phyloP scores from a whole-genome alignment of 2,797 vertebrate species.

The Semotilus atromaculatus region DNA sequence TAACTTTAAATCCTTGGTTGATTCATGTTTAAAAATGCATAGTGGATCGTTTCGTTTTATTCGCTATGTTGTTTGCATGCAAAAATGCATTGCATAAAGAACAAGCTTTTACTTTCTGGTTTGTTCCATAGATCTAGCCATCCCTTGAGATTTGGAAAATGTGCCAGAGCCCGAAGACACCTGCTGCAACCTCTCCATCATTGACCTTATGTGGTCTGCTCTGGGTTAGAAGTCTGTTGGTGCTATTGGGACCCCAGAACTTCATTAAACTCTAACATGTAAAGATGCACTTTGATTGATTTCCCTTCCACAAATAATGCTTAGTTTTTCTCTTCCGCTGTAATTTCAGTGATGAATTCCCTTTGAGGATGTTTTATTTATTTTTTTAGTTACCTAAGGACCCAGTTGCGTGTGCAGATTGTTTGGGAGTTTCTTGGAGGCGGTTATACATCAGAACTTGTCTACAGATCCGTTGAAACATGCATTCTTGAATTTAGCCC shows the following conservation, averaged over 20 bases:
- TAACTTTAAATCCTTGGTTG: conserved; percentile 28
- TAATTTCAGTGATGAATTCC: not conserved
- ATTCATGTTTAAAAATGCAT: conserved; percentile 2
- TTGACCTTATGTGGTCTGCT: conserved; percentile 18
- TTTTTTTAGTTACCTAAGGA: conserved; percentile 23
- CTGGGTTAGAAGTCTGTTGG: not conserved
- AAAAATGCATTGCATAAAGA: not conserved
- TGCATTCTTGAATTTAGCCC: conserved; percentile 19
- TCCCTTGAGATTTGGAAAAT: conserved; percentile 29
- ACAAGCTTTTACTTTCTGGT: conserved; percentile 16
- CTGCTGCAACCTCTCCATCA: conserved; percentile 47
- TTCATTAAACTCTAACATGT: not conserved
- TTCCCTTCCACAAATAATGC: too few relatives aligned
- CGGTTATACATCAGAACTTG: conserved; percentile 30
- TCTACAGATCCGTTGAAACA: conserved; percentile 28
- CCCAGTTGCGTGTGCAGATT: not conserved
- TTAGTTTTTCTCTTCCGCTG: not conserved
- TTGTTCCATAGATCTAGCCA: conserved; percentile 4
- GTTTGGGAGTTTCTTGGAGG: not conserved
- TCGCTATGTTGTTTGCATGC: not conserved
- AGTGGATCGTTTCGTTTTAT: not conserved
- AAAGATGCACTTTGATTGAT: not conserved
- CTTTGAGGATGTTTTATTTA: not conserved
- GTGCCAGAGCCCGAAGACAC: conserved; percentile 35
- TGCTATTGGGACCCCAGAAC: not conserved